Evolutionary conservation across 2,113 vertebrate genomes (phyloP).

Genomic region (Chrysochloris asiatica): DNA sequence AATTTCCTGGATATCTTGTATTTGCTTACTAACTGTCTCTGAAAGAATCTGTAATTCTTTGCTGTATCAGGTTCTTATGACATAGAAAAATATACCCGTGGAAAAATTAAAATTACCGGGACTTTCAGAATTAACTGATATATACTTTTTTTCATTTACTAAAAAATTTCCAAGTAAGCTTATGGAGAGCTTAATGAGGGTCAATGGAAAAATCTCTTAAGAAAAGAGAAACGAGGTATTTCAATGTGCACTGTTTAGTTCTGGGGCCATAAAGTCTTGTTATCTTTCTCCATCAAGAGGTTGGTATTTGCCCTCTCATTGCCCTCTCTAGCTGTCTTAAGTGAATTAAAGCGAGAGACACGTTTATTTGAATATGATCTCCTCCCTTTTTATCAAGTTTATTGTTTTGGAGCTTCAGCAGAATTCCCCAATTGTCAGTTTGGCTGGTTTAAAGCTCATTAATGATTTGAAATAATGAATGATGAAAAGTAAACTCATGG

Average conservation of each 20-base stretch:
- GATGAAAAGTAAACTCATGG: constrained; percentile 49
- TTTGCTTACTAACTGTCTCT: background rate
- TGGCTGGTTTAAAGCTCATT: constrained; percentile 68
- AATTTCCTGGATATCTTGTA: background rate
- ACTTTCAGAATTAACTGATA: constrained; percentile 51
- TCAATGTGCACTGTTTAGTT: constrained; percentile 81
- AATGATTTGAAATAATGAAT: constrained; percentile 46
- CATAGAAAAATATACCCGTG: background rate
- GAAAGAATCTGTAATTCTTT: constrained; percentile 3
- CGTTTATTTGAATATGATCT: constrained; percentile 80
- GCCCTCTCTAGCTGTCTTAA: constrained; percentile 79
- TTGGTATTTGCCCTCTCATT: constrained; percentile 77
- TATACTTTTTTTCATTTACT: constrained; percentile 52
- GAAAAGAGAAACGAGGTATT: constrained; percentile 79
- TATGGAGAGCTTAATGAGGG: constrained; percentile 81
- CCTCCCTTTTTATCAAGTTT: constrained; percentile 70
- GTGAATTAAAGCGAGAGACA: constrained; percentile 72
- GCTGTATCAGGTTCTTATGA: background rate
- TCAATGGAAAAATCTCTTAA: constrained; percentile 78
- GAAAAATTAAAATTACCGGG: constrained; percentile 49
- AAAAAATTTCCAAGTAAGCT: too few species aligned
- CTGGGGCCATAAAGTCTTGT: constrained; percentile 80
- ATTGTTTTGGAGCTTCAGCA: constrained; percentile 70
- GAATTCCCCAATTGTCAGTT: constrained; percentile 65
- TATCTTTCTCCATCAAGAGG: constrained; percentile 80